phyloP scores from a whole-genome alignment of 2,888 invertebrate species.

The Pachydiplax longipennis region DNA sequence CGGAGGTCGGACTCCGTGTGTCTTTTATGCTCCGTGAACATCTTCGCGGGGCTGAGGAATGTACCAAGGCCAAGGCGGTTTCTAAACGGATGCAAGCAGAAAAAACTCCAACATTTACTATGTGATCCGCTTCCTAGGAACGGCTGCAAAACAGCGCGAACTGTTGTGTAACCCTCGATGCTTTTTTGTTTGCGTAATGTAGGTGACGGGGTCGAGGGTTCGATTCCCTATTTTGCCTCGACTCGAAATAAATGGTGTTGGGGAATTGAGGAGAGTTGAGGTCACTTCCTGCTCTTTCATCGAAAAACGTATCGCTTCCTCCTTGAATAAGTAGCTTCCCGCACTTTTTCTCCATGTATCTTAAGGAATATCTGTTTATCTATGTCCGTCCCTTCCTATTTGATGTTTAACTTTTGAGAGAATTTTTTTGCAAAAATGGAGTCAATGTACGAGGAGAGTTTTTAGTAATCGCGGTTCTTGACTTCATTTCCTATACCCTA shows the following conservation, averaged over 20 bases:
- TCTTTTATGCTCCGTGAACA: not conserved
- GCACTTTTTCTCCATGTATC: not conserved
- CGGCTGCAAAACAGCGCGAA: not conserved
- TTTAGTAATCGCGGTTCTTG: too few relatives aligned
- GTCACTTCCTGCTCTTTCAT: not conserved
- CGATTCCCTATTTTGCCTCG: not conserved
- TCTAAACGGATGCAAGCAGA: not conserved
- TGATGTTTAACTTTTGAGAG: too few relatives aligned
- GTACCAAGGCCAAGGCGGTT: slow-evolving; percentile 1
- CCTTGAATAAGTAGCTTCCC: too few relatives aligned
- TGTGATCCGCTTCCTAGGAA: not conserved
- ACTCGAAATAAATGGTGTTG: not conserved
- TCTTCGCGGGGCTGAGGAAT: not conserved
- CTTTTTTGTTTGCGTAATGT: not conserved
- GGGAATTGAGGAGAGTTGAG: not conserved
- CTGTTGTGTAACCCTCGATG: not conserved
- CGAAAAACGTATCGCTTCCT: too few relatives aligned
- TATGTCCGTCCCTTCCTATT: too few relatives aligned
- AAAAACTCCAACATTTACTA: not conserved
- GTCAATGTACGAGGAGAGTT: too few relatives aligned
- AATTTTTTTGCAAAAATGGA: too few relatives aligned
- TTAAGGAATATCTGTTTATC: too few relatives aligned
- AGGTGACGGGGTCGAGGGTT: not conserved
- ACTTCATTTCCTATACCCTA: too few relatives aligned
- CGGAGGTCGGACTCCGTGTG: not conserved